phyloP scores from a whole-genome alignment of 2,888 invertebrate genomes.

The Cantharis lateralis region DNA sequence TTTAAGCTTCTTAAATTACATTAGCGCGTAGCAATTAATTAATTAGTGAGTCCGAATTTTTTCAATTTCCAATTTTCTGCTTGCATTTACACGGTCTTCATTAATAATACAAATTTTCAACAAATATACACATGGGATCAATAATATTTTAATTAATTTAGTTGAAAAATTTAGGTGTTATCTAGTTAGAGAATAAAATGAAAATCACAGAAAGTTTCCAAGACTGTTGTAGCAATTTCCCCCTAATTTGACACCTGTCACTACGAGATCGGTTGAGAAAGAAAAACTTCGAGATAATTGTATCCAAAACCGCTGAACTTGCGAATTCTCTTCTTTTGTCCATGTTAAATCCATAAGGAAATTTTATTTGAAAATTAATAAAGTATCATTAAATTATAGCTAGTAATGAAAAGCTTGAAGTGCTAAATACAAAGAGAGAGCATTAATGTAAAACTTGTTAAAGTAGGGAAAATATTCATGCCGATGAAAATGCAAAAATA shows the following conservation, averaged over 20 bases:
- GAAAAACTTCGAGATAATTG: neutral
- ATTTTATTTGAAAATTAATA: neutral
- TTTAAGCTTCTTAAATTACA: slow-evolving; percentile 5
- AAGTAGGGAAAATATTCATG: neutral
- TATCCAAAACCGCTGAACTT: neutral
- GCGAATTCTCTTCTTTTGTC: neutral
- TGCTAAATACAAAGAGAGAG: neutral
- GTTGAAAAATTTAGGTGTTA: neutral
- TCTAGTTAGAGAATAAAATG: neutral
- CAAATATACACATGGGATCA: neutral
- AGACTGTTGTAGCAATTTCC: slow-evolving; percentile 2
- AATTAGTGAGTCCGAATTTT: too few species aligned
- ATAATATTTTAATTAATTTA: neutral
- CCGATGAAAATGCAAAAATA: neutral
- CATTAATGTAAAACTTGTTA: neutral
- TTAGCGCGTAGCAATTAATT: slow-evolving; percentile 1
- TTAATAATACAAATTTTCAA: neutral
- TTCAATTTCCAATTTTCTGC: neutral
- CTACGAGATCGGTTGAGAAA: neutral
- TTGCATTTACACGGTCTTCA: neutral
- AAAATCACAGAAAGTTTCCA: neutral
- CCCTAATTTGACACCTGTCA: slow-evolving; percentile 22
- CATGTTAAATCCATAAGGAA: neutral
- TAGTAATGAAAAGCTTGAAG: neutral
- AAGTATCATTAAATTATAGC: neutral